Evolutionary conservation across 2,797 vertebrate species (phyloP).

Genomic region (Anabas testudineus): DNA sequence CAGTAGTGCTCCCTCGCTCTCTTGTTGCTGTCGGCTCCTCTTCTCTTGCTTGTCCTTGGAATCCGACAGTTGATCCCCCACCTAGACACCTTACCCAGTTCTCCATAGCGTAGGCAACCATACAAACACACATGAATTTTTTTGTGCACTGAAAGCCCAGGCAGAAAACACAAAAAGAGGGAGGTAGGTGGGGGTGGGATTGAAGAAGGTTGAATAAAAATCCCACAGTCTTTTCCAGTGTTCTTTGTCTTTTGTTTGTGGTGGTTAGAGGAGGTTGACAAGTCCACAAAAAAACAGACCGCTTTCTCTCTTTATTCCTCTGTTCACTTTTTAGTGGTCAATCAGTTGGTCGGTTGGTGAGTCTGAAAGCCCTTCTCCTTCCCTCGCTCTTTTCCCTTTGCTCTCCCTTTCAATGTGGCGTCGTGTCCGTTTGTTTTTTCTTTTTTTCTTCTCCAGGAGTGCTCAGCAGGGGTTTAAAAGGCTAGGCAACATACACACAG

Average conservation of each 20-base stretch:
- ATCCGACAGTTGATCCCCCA: conserved; percentile 85
- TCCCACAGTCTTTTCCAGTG: conserved; percentile 79
- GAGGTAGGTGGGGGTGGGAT: conserved; percentile 48
- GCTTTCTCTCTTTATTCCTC: conserved; percentile 72
- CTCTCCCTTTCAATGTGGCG: conserved; percentile 48
- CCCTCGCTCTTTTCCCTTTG: conserved; percentile 36
- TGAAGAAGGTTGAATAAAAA: conserved; percentile 71
- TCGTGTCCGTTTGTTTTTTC: conserved; percentile 71
- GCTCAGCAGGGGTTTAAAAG: conserved; percentile 67
- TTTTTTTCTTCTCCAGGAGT: conserved; percentile 37
- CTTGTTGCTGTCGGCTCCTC: conserved; percentile 78
- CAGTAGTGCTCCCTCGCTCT: conserved; percentile 85
- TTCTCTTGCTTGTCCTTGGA: conserved; percentile 91
- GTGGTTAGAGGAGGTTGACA: conserved; percentile 47
- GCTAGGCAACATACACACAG: conserved; percentile 75
- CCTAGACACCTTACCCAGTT: conserved; percentile 81
- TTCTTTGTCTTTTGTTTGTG: conserved; percentile 73
- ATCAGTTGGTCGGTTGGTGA: conserved; percentile 71
- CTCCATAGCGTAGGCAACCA: conserved; percentile 85
- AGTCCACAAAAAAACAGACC: conserved; percentile 51
- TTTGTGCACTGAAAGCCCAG: conserved; percentile 59
- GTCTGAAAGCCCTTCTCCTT: conserved; percentile 70
- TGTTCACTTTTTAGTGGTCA: conserved; percentile 82
- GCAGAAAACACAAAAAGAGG: conserved; percentile 48
- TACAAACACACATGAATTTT: conserved; percentile 57